Base-by-base conservation (phyloP, 2,113 vertebrate genomes). In the Geococcyx californianus region DNA sequence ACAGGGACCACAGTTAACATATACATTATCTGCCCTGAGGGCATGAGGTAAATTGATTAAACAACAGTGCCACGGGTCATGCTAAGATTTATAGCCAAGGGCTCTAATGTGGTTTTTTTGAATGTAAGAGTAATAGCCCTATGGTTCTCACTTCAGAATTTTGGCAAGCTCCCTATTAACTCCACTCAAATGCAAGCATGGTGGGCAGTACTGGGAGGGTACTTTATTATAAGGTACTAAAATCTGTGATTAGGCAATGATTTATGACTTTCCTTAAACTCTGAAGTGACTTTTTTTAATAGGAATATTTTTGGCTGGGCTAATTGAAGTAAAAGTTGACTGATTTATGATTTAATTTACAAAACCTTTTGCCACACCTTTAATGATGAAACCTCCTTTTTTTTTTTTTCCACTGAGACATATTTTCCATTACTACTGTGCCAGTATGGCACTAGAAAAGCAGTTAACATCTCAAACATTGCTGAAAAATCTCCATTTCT, bases 241-340 rank as follows among this genome's bases (percentile, higher is more conserved):
- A 92, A 95, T 68, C 70, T 94, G 73, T 96, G 95, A 95, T 97
- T 92, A 83, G 51, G 45, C 62, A 95, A 64, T 94, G 96, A 97
- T 97, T 97, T 97, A 95, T 85, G 84, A 28, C 77, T 92, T 91
- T 96, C 94, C 88, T 87, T 95, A 94, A 97, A 93, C 59, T 83
- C 84, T 76, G 84, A 93, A 77, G 67, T 90, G 80, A 87, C 31
- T 81, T 93, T 96, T 91, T 94, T 94, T 77, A 93, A 91, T 85
- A 92, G 23, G 73, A 95, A 21, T 88, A 62, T 88, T 97, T 97
- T 97, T 96, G 91, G 84, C 94, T 92, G 68, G 68, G 74, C 62
- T 97, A 98, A 97, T 97, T 97, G 95, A 98, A 97, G 89, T 96
- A 95, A 96, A 98, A 97, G 63, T 88, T 94, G 96, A 97, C 70